Conservation (phyloP, 2,797 vertebrate species). For the Helicolenus hilgendorfi region DNA sequence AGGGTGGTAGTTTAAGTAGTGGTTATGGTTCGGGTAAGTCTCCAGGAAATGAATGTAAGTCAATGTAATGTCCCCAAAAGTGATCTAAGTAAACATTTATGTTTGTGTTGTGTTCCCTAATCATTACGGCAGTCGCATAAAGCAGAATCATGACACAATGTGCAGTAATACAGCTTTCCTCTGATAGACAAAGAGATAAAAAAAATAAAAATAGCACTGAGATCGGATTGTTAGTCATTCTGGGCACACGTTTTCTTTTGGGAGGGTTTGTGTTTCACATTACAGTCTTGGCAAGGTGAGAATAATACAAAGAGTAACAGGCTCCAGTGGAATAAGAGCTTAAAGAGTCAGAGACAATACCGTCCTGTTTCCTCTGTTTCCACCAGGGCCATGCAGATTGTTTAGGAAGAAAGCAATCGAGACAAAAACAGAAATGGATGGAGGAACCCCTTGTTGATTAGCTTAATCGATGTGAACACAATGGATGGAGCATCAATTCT, state of each 20-base stretch:
- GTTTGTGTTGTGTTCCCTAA: not conserved
- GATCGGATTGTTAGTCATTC: not conserved
- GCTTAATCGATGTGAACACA: not conserved
- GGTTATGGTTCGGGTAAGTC: no score
- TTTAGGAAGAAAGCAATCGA: not conserved
- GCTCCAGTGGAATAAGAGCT: not conserved
- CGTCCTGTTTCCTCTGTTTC: not conserved
- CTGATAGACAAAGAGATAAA: not conserved
- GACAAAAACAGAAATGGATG: not conserved
- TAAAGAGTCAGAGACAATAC: not conserved
- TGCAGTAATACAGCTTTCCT: not conserved
- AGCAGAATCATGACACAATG: no score
- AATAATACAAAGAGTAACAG: not conserved
- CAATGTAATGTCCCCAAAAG: no score
- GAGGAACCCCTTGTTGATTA: not conserved
- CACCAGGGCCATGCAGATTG: not conserved
- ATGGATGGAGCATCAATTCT: not conserved
- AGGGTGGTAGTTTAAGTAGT: not conserved
- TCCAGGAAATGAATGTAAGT: no score
- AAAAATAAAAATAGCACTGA: not conserved
- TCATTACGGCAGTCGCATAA: no score
- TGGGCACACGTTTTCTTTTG: not conserved
- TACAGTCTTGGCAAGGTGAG: not conserved
- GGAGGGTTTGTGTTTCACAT: not conserved
- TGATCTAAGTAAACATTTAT: not conserved